Base-by-base conservation (phyloP, 2,113 vertebrate species). In the Callopanchax toddi region DNA sequence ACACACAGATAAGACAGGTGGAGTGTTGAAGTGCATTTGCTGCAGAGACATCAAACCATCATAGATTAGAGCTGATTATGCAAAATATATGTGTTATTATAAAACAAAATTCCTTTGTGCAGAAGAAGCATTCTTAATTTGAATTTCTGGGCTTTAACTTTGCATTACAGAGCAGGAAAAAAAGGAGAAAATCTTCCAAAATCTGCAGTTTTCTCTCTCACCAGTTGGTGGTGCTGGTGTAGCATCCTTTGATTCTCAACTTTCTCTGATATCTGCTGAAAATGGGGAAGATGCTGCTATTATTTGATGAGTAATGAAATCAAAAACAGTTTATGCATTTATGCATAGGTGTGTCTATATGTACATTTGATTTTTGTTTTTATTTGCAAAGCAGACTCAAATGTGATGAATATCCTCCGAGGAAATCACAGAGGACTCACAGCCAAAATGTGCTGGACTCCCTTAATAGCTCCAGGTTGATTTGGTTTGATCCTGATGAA, bases 201-300 rank as follows among this genome's bases (percentile, higher is more conserved):
- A 60, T 0, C 3, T 82, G 87, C 45, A 59, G 59, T 86, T 78
- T 66, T 11, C 43, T 12, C 18, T 7, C 76, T 59, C 3, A 26
- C 91, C 92, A 86, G 74, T 85, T 91, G 92, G 88, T 87, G 92
- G 90, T 71, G 87, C 91, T 93, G 61, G 83, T 87, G 92, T 85
- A 56, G 69, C 87, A 81, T 60, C 49, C 32, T 67, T 69, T 1
- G 20, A 46, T 54, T 21, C 37, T 18, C 59, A 40, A 71, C 51
- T 34, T 34, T 40, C 40, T 49, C 0, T 15, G 60, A 42, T 72
- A 68, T 63, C 44, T 48, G 25, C 34, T 62, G 67, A 69, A 70
- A 70, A 55, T 29, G 3, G 18, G n/a, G 49, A 52, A 78, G 64
- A 72, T 23, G 42, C 59, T 64, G 65, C 74, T 86, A 63, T 67